Percentiles rank a stretch among this genome's conserved stretches.
phyloP scores from a whole-genome alignment of 2,113 vertebrate genomes.

The Cygnus atratus region DNA sequence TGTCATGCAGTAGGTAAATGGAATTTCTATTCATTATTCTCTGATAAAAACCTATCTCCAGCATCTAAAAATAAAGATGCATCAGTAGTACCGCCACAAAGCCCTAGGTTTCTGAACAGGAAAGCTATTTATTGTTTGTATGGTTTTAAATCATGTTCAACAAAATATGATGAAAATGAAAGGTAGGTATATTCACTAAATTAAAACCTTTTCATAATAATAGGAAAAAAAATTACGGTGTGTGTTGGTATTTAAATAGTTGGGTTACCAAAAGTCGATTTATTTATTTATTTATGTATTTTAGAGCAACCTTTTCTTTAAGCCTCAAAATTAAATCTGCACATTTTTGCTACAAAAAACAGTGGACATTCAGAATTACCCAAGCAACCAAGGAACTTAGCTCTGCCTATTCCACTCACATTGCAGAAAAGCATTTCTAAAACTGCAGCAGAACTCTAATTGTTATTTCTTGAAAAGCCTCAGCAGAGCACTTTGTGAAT shows the following conservation, averaged over 20 bases:
- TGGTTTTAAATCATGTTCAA: slow-evolving; percentile 3
- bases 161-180: slow-evolving; percentile 1
- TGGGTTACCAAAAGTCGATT: not conserved
- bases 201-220: not conserved
- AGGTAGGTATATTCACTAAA: not conserved
- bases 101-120: not conserved
- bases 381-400: not conserved
- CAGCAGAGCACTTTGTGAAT: not conserved
- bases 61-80: slow-evolving; percentile 35
- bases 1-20: not conserved
- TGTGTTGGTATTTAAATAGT: not conserved
- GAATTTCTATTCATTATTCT: slow-evolving; percentile 28
- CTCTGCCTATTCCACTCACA: not conserved
- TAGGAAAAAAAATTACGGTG: not conserved
- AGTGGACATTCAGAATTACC: not conserved
- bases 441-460: not conserved
- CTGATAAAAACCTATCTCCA: not conserved
- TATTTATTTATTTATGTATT: not conserved
- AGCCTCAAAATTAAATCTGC: not conserved
- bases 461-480: not conserved
- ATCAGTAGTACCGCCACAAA: not conserved
- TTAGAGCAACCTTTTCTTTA: not conserved
- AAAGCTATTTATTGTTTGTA: not conserved
- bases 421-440: not conserved
- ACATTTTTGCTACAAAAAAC: not conserved